Evolutionary conservation across 2,888 invertebrate species (phyloP).

Genomic region (Polymixis flavicincta): DNA sequence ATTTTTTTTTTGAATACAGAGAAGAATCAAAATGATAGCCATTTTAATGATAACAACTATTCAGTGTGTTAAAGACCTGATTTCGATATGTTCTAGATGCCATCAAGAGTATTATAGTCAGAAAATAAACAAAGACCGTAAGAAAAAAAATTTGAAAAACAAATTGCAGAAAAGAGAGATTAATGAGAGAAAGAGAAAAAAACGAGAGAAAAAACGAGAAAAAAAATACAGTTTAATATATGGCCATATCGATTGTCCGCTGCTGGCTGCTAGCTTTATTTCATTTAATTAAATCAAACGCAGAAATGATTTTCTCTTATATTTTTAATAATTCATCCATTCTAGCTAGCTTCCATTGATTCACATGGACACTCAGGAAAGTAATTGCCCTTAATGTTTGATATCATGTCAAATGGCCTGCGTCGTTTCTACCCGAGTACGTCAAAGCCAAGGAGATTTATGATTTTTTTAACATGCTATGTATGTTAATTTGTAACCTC

Average conservation of each 20-base stretch:
- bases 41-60: neutral
- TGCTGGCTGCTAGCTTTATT: neutral
- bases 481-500: too few relatives aligned
- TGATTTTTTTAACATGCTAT: too few relatives aligned
- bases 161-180: neutral
- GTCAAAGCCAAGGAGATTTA: too few relatives aligned
- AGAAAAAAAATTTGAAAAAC: neutral
- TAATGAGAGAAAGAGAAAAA: too few relatives aligned
- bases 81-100: neutral
- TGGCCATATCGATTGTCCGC: neutral
- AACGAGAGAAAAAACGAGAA: too few relatives aligned
- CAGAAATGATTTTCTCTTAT: slow-evolving; percentile 3
- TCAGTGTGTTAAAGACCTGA: neutral
- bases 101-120: neutral
- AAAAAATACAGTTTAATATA: neutral
- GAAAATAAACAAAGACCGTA: neutral
- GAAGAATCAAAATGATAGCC: neutral
- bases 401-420: neutral
- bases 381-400: neutral
- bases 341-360: neutral
- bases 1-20: neutral
- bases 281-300: neutral
- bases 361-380: neutral
- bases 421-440: too few relatives aligned
- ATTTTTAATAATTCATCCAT: neutral